A percentile compares a stretch with the other conserved stretches of the same genome.
Evolutionary conservation across 2,888 invertebrate species (phyloP).

Genomic region (Argynnis bischoffii): DNA sequence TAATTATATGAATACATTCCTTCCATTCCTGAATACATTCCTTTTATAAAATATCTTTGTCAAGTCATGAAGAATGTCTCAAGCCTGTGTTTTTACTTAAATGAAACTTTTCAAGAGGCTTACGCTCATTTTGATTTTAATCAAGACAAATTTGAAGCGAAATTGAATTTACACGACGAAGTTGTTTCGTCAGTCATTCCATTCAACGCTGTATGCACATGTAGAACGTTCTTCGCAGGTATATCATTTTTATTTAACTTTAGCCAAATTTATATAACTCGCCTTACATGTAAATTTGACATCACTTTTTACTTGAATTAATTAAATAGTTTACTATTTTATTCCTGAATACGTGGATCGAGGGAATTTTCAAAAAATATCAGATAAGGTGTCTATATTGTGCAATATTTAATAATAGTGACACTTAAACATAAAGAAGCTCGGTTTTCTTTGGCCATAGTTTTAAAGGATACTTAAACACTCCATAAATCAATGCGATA

Average conservation of each 20-base stretch:
- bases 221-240: slow-evolving; percentile 19
- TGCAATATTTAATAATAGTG: slow-evolving; percentile 29
- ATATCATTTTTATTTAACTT: slow-evolving; percentile 15
- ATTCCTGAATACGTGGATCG: too few relatives aligned
- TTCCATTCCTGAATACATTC: too few relatives aligned
- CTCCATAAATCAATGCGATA: slow-evolving; percentile 78
- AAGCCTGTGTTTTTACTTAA: slow-evolving; percentile 45
- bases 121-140: slow-evolving; percentile 66
- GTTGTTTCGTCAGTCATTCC: slow-evolving; percentile 24
- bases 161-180: slow-evolving; percentile 40
- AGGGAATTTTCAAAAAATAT: not conserved
- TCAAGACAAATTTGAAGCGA: slow-evolving; percentile 55
- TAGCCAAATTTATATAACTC: not conserved
- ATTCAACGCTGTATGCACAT: slow-evolving; percentile 6
- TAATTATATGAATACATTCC: too few relatives aligned
- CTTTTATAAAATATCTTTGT: not conserved
- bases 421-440: slow-evolving; percentile 49
- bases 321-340: too few relatives aligned
- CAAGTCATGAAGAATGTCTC: not conserved
- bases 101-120: slow-evolving; percentile 62
- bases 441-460: slow-evolving; percentile 63
- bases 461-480: slow-evolving; percentile 76
- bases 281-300: slow-evolving; percentile 5
- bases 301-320: not conserved
- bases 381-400: not conserved